Evolutionary conservation across 2,888 invertebrate species (phyloP).

Genomic region (Mythimna loreyi): DNA sequence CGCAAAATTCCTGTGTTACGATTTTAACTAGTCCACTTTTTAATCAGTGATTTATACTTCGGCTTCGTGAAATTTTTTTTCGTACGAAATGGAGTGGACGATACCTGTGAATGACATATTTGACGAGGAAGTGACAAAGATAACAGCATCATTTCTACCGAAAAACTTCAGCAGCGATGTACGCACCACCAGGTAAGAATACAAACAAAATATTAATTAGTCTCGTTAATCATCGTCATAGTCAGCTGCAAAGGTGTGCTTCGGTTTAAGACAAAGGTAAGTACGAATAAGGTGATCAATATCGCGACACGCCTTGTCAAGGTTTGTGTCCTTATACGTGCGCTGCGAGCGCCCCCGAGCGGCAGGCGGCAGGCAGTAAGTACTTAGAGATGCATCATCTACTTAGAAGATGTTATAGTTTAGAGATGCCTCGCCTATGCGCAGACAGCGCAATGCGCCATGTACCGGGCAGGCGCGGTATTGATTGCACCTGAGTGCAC

Average conservation of each 20-base stretch:
- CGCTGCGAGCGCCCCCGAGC: not conserved
- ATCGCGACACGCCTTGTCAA: constrained; percentile 49
- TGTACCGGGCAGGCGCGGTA: not conserved
- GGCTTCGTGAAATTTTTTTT: not conserved
- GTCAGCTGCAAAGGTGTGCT: not conserved
- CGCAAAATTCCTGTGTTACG: constrained; percentile 18
- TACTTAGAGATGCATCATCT: constrained; percentile 10
- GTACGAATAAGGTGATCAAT: constrained; percentile 19
- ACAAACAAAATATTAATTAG: not conserved
- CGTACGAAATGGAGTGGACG: constrained; percentile 67
- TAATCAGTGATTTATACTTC: not conserved
- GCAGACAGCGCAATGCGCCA: constrained; percentile 12
- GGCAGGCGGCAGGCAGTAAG: not conserved
- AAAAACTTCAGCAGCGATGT: constrained; percentile 75
- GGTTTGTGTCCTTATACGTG: constrained; percentile 34
- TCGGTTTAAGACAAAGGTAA: not conserved
- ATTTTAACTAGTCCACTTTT: not conserved
- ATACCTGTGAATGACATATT: constrained; percentile 76
- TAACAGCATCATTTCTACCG: constrained; percentile 73
- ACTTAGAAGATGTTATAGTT: not conserved
- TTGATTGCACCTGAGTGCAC: constrained; percentile 20
- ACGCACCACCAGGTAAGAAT: constrained; percentile 71
- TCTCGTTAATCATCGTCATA: not conserved
- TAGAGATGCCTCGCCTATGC: not conserved
- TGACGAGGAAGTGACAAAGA: constrained; percentile 73